Evolutionary conservation across 92 coral and sea anemone species (phyloP).

Genomic region (Porites divaricata): DNA sequence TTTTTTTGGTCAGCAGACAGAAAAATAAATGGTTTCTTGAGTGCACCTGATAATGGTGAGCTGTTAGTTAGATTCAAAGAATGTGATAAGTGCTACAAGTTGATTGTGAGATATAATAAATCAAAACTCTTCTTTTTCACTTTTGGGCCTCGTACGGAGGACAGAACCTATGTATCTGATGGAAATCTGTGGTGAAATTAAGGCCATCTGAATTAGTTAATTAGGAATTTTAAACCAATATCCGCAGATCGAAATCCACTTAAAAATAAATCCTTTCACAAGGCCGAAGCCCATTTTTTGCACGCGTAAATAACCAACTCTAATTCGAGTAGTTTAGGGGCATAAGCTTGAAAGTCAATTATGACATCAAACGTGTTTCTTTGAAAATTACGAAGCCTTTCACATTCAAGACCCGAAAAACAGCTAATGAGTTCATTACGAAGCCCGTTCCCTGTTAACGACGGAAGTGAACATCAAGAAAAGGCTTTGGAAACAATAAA

Average conservation of each 20-base stretch:
- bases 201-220: constrained; percentile 15
- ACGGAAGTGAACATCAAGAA: not conserved
- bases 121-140: not conserved
- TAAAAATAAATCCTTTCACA: constrained; percentile 25
- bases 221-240: constrained; percentile 40
- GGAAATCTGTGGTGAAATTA: not conserved
- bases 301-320: constrained; percentile 23
- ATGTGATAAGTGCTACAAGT: not conserved
- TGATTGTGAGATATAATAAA: not conserved
- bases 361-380: constrained; percentile 14
- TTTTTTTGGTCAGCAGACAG: not conserved
- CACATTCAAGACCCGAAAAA: constrained; percentile 3
- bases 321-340: not conserved
- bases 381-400: not conserved
- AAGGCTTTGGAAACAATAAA: not conserved
- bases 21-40: not conserved
- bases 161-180: not conserved
- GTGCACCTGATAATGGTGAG: not conserved
- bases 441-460: not conserved
- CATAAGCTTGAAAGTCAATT: constrained; percentile 1
- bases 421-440: constrained; percentile 26
- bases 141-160: not conserved
- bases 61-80: not conserved
- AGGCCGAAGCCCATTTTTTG: not conserved
- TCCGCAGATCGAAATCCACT: constrained; percentile 45